Evolutionary conservation across 2,888 invertebrate genomes (phyloP).

Genomic region (Galeopsomyia nigrocyanea): DNA sequence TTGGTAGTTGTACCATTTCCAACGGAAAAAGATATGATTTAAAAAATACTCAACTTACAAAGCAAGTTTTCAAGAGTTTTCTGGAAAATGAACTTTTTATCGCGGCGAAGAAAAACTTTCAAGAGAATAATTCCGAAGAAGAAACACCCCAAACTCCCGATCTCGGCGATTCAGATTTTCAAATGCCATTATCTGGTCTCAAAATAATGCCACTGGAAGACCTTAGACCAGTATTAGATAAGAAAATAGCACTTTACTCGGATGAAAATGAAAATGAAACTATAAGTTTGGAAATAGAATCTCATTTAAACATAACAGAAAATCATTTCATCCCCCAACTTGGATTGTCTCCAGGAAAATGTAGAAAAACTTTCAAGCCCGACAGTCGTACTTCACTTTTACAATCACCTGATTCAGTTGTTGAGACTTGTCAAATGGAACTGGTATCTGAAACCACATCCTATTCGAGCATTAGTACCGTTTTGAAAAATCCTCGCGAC

Average conservation of each 20-base stretch:
- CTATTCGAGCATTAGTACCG: conserved; percentile 27
- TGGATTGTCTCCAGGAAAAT: conserved; percentile 18
- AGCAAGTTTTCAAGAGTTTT: conserved; percentile 51
- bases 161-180: conserved; percentile 47
- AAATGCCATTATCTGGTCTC: conserved; percentile 41
- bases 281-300: neutral
- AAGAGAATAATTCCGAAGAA: conserved; percentile 31
- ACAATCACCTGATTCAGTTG: conserved; percentile 16
- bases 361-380: conserved; percentile 22
- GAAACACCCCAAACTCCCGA: conserved; percentile 51
- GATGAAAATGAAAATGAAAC: conserved; percentile 12
- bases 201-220: conserved; percentile 24
- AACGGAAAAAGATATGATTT: conserved; percentile 46
- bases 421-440: conserved; percentile 13
- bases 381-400: conserved; percentile 26
- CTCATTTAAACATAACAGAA: conserved; percentile 8
- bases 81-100: conserved; percentile 54
- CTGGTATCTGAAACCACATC: conserved; percentile 28
- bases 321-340: conserved; percentile 32
- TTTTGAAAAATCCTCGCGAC: conserved; percentile 19
- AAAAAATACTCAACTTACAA: conserved; percentile 52
- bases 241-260: conserved; percentile 12
- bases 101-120: conserved; percentile 49
- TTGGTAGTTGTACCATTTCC: conserved; percentile 27
- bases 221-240: conserved; percentile 16